Evolutionary conservation across 2,113 vertebrate species (phyloP).

Genomic region (Malurus cyaneus): DNA sequence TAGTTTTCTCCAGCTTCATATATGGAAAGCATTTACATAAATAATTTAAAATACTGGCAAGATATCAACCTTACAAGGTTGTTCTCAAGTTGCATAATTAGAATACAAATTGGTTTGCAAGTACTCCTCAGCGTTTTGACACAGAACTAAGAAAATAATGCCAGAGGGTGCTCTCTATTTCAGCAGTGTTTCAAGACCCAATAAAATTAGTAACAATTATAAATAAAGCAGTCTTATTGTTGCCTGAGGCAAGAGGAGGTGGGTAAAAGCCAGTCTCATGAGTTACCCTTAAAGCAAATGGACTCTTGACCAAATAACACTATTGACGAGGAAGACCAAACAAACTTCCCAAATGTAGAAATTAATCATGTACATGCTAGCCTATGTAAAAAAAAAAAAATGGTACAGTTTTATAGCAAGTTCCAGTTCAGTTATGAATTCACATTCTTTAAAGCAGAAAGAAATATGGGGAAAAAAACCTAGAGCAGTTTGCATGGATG

Average conservation of each 20-base stretch:
- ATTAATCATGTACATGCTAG: neutral
- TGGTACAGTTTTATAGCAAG: neutral
- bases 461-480: neutral
- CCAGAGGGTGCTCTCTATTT: constrained; percentile 17
- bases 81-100: constrained; percentile 34
- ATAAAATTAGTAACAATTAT: constrained; percentile 41
- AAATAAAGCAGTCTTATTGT: neutral
- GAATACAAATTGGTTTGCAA: constrained; percentile 46
- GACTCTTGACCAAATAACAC: neutral
- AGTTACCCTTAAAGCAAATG: neutral
- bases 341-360: neutral
- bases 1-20: neutral
- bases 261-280: neutral
- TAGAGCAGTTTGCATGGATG: neutral
- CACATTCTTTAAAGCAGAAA: neutral
- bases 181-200: constrained; percentile 30
- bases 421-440: neutral
- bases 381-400: neutral
- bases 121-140: neutral
- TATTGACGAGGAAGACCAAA: neutral
- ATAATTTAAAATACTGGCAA: neutral
- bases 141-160: constrained; percentile 39
- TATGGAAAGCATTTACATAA: neutral
- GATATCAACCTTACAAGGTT: neutral
- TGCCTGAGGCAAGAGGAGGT: neutral